Evolutionary conservation across 92 coral and sea anemone species (phyloP).

Genomic region (Siderastrea radians): DNA sequence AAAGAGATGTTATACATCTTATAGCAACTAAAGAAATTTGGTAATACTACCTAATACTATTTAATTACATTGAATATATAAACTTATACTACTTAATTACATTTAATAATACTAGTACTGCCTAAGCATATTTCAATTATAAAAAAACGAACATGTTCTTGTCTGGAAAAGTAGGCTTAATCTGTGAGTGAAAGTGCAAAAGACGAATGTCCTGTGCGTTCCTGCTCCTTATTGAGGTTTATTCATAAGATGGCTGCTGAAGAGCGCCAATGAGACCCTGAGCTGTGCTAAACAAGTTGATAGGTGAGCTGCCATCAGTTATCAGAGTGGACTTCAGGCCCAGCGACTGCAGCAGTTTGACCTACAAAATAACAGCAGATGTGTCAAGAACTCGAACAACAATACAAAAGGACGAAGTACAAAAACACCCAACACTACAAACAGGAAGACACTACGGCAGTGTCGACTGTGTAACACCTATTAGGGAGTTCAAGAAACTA

Average conservation of each 20-base stretch:
- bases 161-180: no score
- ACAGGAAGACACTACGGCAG: not conserved
- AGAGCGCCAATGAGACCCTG: constrained; percentile 97
- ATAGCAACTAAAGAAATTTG: no score
- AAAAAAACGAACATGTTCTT: no score
- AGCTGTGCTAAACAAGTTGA: constrained; percentile 97
- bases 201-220: not conserved
- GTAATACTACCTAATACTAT: no score
- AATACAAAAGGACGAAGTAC: not conserved
- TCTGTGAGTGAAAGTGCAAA: no score
- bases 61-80: no score
- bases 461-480: not conserved
- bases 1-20: no score
- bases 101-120: no score
- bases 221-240: not conserved
- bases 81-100: no score
- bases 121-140: no score
- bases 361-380: constrained; percentile 57
- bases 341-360: constrained; percentile 95
- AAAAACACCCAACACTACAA: no score
- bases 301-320: constrained; percentile 96
- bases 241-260: constrained; percentile 28
- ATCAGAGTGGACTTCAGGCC: constrained; percentile 99
- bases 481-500: no score
- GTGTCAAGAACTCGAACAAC: not conserved